A percentile compares a stretch with the other conserved stretches of the same genome.
phyloP scores from a whole-genome alignment of 2,888 invertebrate genomes.

The Erannis defoliaria region DNA sequence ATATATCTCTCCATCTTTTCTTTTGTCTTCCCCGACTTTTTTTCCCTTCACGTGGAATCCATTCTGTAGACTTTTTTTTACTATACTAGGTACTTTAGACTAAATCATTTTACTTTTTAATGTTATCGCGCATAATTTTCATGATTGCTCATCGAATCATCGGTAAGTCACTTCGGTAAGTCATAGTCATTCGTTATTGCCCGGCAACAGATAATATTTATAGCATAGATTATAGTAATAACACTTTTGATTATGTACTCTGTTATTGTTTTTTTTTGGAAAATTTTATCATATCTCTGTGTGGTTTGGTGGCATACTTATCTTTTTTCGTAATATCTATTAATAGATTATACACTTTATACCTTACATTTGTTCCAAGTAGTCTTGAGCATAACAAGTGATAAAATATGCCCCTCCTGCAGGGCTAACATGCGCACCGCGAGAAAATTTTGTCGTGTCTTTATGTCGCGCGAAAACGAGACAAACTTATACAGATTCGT shows the following conservation, averaged over 20 bases:
- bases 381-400: neutral
- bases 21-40: no score
- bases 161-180: neutral
- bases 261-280: slow-evolving; percentile 1
- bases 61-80: no score
- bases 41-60: no score
- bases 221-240: neutral
- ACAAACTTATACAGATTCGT: no score
- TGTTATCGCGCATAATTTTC: neutral
- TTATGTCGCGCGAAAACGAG: no score
- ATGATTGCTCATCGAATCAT: slow-evolving; percentile 1
- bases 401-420: no score
- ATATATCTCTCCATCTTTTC: no score
- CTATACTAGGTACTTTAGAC: neutral
- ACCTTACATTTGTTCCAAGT: neutral
- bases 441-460: no score
- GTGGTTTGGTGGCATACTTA: neutral
- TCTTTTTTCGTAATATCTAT: neutral
- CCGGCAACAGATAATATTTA: slow-evolving; percentile 5
- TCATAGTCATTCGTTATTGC: slow-evolving; percentile 4
- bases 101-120: neutral
- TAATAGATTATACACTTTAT: neutral
- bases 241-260: neutral
- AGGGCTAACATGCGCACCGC: no score
- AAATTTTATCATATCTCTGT: slow-evolving; percentile 1